Evolutionary conservation across 2,888 invertebrate genomes (phyloP), one percentile per base, ranked within the genome.

Genomic region (Coenonympha arcania): DNA sequence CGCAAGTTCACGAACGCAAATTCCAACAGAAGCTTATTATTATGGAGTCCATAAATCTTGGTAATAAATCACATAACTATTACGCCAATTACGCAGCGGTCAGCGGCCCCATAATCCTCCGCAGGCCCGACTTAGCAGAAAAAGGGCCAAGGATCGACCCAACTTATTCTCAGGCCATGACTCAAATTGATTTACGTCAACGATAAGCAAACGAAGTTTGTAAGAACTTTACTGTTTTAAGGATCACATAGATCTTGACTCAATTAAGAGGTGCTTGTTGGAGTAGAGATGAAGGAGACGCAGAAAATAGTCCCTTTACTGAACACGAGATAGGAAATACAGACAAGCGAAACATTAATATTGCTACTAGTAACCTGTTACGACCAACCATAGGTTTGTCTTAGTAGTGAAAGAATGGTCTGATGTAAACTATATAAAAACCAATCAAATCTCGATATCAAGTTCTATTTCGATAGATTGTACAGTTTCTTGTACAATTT

Each of bases 111-210:
- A 70, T 79, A 81, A 79, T 79, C 79, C 76, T 71, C 65, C 66
- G 66, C 70, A 58, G 68, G 68, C 67, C 73, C 70, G 65, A 71
- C 69, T 52, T 37, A 47, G 75, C 68, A 70, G 75, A 79, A 80
- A 81, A 81, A 80, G 76, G 79, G 73, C 77, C 71, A 71, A 67
- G 68, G 61, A 69, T 62, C 71, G 71, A 72, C 76, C 78, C 75
- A 69, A 76, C 71, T 76, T 76, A 73, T 61, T 58, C 53, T 55
- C 31, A 48, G 64, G 34, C 75, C 73, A 76, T 76, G 75, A 73
- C 68, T 80, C 81, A 80, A 82, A 81, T 81, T 84, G 85, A 85
- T 85, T 84, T 85, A 85, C 80, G 70, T 65, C 68, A 54, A 58
- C 73, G 78, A 79, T 83, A 81, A 79, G 74, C 76, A 80, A 72